phyloP scores from a whole-genome alignment of 2,113 vertebrate genomes.

The Nanorana parkeri region DNA sequence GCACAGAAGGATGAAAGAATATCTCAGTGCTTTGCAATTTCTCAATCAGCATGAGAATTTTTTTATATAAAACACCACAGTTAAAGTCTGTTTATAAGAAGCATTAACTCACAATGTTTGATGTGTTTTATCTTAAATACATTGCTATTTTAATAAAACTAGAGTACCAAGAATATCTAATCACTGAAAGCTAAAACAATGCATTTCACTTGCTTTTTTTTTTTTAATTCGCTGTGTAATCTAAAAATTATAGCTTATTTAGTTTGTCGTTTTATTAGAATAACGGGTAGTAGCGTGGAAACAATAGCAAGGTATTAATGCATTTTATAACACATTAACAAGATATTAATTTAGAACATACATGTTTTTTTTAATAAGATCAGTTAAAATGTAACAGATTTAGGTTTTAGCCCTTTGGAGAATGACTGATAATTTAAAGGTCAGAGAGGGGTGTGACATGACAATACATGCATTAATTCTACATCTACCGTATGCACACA shows the following conservation, averaged over 20 bases:
- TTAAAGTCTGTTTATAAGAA: too few relatives aligned
- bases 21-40: too few relatives aligned
- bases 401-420: constrained; percentile 36
- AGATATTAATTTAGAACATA: constrained; percentile 18
- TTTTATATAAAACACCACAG: too few relatives aligned
- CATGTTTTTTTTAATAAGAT: constrained; percentile 7
- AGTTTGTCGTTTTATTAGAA: not conserved
- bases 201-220: too few relatives aligned
- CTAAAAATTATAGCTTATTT: too few relatives aligned
- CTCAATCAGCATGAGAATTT: too few relatives aligned
- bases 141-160: too few relatives aligned
- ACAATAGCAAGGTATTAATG: not conserved
- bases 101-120: too few relatives aligned
- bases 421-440: constrained; percentile 42
- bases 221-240: too few relatives aligned
- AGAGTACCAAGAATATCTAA: too few relatives aligned
- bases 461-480: not conserved
- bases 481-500: not conserved
- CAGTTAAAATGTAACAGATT: constrained; percentile 31
- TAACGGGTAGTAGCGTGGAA: not conserved
- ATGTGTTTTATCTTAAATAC: too few relatives aligned
- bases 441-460: constrained; percentile 18
- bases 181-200: too few relatives aligned
- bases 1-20: not conserved
- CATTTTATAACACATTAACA: not conserved